phyloP scores from a whole-genome alignment of 2,888 invertebrate genomes.

The Plebejus anna region DNA sequence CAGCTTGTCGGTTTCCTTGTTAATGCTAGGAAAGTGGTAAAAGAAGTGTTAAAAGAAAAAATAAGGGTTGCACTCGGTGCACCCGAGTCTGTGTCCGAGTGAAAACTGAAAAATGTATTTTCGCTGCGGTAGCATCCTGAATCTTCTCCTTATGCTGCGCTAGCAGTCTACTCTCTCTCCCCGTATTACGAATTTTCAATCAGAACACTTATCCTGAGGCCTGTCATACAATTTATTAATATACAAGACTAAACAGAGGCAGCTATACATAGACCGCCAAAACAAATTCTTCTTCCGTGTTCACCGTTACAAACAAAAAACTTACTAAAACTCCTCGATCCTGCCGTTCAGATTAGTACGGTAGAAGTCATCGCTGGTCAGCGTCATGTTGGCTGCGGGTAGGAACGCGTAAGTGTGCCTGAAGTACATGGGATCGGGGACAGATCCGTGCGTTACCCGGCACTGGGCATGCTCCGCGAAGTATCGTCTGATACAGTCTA shows the following conservation, averaged over 20 bases:
- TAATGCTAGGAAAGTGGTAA: slow-evolving; percentile 39
- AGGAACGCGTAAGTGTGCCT: slow-evolving; percentile 4
- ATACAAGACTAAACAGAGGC: too few relatives aligned
- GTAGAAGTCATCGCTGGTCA: slow-evolving; percentile 13
- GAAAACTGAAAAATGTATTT: not conserved
- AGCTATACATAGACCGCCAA: too few relatives aligned
- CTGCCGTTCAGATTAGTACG: not conserved
- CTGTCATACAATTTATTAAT: too few relatives aligned
- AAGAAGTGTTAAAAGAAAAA: not conserved
- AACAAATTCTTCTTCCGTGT: too few relatives aligned
- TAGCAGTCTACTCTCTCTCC: too few relatives aligned
- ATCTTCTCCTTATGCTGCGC: too few relatives aligned
- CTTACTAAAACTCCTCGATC: slow-evolving; percentile 28
- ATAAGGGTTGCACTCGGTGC: too few relatives aligned
- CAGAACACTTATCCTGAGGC: too few relatives aligned
- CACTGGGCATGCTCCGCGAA: slow-evolving; percentile 29
- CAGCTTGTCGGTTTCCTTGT: slow-evolving; percentile 41
- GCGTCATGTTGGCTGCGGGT: slow-evolving; percentile 8
- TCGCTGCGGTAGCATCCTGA: not conserved
- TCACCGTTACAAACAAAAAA: not conserved
- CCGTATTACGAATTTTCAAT: too few relatives aligned
- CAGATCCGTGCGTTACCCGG: not conserved
- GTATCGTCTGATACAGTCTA: slow-evolving; percentile 37
- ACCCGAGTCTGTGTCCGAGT: not conserved
- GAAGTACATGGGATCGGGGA: slow-evolving; percentile 24